These are phyloP conservation scores for Muscidifurax raptorellus DNA, from an alignment of 1,140 invertebrate species.

Conservation along the genomic window DNA sequence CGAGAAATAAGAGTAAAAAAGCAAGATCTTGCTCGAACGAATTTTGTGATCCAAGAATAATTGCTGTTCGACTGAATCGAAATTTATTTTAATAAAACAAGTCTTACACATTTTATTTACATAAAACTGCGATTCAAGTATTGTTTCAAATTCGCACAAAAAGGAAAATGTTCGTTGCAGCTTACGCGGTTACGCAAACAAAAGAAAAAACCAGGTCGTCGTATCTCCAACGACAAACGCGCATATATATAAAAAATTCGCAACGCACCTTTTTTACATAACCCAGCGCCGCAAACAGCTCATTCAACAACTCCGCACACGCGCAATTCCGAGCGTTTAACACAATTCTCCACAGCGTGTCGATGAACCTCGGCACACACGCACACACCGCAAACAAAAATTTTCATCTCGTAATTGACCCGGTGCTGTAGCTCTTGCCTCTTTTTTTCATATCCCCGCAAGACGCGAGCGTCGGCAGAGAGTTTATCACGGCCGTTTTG, in stretches of 20 bases:
- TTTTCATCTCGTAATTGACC: slow-evolving; percentile 26
- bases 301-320: background rate
- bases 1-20: no score
- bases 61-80: no score
- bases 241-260: background rate
- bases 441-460: background rate
- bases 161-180: background rate
- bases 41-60: no score
- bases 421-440: background rate
- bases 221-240: background rate
- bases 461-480: background rate
- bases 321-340: background rate
- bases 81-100: no score
- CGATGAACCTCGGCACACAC: background rate
- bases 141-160: background rate
- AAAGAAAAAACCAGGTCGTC: background rate
- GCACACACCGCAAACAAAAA: background rate
- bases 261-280: background rate
- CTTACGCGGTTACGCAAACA: background rate
- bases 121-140: no score
- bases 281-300: background rate
- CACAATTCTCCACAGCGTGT: background rate
- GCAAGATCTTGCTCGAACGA: no score
- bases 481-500: slow-evolving; percentile 36
- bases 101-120: no score